phyloP scores from a whole-genome alignment of 2,888 invertebrate genomes.

The Esperia sulphurella region DNA sequence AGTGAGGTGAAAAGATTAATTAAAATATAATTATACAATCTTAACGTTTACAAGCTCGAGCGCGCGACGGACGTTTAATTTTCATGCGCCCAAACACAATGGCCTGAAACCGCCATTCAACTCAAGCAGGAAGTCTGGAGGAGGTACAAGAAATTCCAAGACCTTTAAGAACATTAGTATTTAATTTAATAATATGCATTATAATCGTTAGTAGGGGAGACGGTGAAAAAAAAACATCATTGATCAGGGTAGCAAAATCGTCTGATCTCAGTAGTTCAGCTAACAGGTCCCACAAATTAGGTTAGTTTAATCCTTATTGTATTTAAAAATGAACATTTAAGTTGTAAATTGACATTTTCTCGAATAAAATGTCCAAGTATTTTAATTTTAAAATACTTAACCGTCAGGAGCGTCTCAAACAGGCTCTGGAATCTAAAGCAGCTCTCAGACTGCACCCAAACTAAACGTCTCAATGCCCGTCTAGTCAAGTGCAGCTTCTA shows the following conservation, averaged over 20 bases:
- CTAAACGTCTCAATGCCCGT: conserved; percentile 1
- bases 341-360: not conserved
- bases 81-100: conserved; percentile 3
- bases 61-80: not conserved
- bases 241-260: no score
- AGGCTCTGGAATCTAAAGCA: not conserved
- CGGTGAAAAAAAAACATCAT: no score
- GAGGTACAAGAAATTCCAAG: not conserved
- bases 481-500: conserved; percentile 14
- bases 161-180: not conserved
- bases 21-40: no score
- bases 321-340: no score
- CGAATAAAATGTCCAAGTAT: not conserved
- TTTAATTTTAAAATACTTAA: not conserved
- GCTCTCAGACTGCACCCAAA: conserved; percentile 2
- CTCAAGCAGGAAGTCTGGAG: not conserved
- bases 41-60: no score
- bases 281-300: no score
- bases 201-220: no score
- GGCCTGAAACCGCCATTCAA: not conserved
- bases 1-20: no score
- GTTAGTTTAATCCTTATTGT: no score
- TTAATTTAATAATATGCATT: no score
- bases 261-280: no score
- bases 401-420: not conserved